Base-by-base conservation (phyloP, 2,797 vertebrate genomes). In the Enteromius argenteus region DNA sequence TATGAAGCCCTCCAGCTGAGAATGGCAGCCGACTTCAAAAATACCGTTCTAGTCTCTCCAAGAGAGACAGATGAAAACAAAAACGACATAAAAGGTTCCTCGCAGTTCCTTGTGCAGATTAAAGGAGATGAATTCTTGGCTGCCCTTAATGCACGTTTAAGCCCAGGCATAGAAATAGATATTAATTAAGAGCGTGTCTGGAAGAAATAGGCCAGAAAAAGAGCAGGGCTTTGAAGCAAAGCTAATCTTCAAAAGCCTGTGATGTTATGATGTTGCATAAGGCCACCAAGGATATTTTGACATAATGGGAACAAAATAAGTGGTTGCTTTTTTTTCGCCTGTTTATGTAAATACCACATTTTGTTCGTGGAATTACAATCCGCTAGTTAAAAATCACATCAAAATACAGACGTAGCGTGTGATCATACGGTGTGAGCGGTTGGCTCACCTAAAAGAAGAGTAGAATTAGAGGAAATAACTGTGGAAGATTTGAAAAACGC, bases 231-330 rank as follows among this genome's bases (percentile, higher is more conserved):
- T 89, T 89, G 84, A 89, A 89, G 87, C 81, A 58, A 58, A 83
- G 76, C 80, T 84, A 87, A 88, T 90, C 84, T 86, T 88, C 73
- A 84, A 74, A 88, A 82, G 78, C 75, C 74, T 83, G 79, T 79
- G 75, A 88, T 85, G 72, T 84, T 87, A 60, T 88, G 84, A 89
- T 86, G 87, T 85, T 88, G 84, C 77, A 62, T 85, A 88, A 87
- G 89, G 79, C 82, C 79, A 71, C 19, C 19, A 51, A 84, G 77
- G 85, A 90, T 86, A 81, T 88, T 88, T 90, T 87, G 89, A 89
- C 87, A 87, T 89, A 87, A 89, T 87, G 86, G 80, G 87, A 88
- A 85, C 87, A 90, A 83, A 90, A 88, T 90, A 87, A 86, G 82
- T 76, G 77, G 82, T 77, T 84, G 79, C 68, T 76, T 75, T 79